Conservation (phyloP, 1,140 invertebrate species). For the Zaprionus davidi region DNA sequence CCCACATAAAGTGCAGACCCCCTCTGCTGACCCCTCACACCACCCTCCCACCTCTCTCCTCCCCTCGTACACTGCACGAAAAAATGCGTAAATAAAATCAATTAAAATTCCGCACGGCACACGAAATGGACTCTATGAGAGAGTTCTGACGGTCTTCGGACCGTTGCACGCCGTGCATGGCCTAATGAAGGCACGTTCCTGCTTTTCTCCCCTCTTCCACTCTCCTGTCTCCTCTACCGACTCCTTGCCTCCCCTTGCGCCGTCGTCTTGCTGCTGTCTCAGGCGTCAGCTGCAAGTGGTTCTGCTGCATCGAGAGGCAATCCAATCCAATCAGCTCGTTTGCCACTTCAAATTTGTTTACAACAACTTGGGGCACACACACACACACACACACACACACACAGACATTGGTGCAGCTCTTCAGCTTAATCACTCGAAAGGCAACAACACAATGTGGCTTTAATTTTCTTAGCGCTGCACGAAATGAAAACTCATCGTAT, state of each 20-base stretch:
- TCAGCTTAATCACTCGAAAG: slow-evolving; percentile 64
- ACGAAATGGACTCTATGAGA: slow-evolving; percentile 41
- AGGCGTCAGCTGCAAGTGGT: slow-evolving; percentile 33
- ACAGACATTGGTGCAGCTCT: slow-evolving; percentile 43
- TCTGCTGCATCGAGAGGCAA: slow-evolving; percentile 30
- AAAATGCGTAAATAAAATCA: slow-evolving; percentile 78
- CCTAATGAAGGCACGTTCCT: slow-evolving; percentile 73
- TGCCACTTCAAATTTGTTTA: slow-evolving; percentile 75
- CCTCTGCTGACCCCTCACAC: neutral
- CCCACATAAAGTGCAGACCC: slow-evolving; percentile 19
- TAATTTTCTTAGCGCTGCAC: slow-evolving; percentile 63
- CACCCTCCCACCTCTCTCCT: neutral
- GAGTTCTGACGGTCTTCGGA: slow-evolving; percentile 57
- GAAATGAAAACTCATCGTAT: slow-evolving; percentile 74
- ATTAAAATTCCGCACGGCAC: slow-evolving; percentile 75
- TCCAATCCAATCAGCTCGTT: slow-evolving; percentile 59
- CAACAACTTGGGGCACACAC: slow-evolving; percentile 59
- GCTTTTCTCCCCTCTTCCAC: neutral
- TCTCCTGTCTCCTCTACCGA: neutral
- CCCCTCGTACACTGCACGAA: slow-evolving; percentile 36
- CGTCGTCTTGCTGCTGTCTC: neutral
- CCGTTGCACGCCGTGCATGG: slow-evolving; percentile 65
- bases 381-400: slow-evolving; percentile 24
- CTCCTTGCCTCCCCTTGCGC: neutral
- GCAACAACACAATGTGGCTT: slow-evolving; percentile 57